phyloP scores from a whole-genome alignment of 2,113 vertebrate species.

The Vimba vimba region DNA sequence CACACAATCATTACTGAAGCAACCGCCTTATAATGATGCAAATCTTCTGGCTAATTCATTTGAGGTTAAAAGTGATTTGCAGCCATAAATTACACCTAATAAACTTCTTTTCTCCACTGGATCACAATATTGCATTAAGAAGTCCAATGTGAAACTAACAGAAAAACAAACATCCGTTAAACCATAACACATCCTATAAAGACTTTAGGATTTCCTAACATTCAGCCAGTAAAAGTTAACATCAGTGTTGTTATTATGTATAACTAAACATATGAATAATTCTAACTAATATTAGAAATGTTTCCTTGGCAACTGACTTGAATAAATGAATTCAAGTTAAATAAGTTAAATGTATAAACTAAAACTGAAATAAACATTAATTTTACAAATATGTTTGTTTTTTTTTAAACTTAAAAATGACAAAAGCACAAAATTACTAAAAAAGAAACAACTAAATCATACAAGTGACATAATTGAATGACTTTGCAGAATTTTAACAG shows the following conservation, averaged over 20 bases:
- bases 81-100: neutral
- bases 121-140: neutral
- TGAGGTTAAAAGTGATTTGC: neutral
- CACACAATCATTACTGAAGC: neutral
- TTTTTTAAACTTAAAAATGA: too few species aligned
- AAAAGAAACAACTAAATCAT: neutral
- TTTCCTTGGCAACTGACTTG: neutral
- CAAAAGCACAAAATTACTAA: neutral
- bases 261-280: neutral
- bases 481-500: too few species aligned
- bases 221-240: neutral
- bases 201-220: neutral
- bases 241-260: neutral
- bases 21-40: slow-evolving; percentile 5
- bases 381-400: too few species aligned
- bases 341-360: neutral
- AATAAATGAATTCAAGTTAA: neutral
- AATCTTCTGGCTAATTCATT: slow-evolving; percentile 9
- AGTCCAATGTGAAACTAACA: neutral
- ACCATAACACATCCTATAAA: neutral
- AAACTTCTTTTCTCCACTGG: neutral
- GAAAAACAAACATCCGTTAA: neutral
- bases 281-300: neutral
- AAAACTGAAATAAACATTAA: neutral
- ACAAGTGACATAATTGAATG: too few species aligned